Percentiles rank a stretch among this genome's conserved stretches.
phyloP scores from a whole-genome alignment of 2,888 invertebrate species.

The Coecobrya sp. region DNA sequence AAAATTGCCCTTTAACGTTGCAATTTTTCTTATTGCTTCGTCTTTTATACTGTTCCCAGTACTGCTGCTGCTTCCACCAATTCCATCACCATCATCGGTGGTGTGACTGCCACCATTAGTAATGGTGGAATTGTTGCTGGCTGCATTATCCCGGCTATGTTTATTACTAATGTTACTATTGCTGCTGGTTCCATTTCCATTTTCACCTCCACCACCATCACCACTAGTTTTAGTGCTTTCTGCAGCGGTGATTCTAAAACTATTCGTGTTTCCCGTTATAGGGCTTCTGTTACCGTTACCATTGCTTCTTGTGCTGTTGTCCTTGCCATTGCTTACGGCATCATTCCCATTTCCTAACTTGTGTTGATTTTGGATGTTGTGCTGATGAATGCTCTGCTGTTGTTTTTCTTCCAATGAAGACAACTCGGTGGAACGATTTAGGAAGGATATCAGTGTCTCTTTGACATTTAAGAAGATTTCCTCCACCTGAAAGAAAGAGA shows the following conservation, averaged over 20 bases:
- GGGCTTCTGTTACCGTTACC: conserved; percentile 10
- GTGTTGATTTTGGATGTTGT: conserved; percentile 43
- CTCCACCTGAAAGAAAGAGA: conserved; percentile 82
- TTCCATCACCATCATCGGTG: not conserved
- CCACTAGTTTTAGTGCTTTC: conserved; percentile 45
- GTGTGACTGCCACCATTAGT: conserved; percentile 8
- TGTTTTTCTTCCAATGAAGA: not conserved
- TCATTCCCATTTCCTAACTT: conserved; percentile 39
- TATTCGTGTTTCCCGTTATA: not conserved
- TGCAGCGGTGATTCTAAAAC: not conserved
- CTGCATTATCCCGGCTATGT: not conserved
- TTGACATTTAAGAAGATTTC: conserved; percentile 88
- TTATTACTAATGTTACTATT: not conserved
- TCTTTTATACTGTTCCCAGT: conserved; percentile 86
- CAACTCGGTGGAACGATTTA: conserved; percentile 81
- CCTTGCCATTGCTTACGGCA: not conserved
- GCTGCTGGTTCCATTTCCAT: conserved; percentile 53
- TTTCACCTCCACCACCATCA: conserved; percentile 9
- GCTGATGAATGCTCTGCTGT: conserved; percentile 60
- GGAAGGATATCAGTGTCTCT: conserved; percentile 87
- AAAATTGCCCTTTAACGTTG: conserved; percentile 87
- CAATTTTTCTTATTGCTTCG: conserved; percentile 88
- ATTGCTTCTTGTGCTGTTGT: not conserved
- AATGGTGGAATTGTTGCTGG: conserved; percentile 22
- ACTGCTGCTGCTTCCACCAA: not conserved